Base-by-base conservation (phyloP, 2,888 invertebrate genomes). In the Ennomos erosarius region DNA sequence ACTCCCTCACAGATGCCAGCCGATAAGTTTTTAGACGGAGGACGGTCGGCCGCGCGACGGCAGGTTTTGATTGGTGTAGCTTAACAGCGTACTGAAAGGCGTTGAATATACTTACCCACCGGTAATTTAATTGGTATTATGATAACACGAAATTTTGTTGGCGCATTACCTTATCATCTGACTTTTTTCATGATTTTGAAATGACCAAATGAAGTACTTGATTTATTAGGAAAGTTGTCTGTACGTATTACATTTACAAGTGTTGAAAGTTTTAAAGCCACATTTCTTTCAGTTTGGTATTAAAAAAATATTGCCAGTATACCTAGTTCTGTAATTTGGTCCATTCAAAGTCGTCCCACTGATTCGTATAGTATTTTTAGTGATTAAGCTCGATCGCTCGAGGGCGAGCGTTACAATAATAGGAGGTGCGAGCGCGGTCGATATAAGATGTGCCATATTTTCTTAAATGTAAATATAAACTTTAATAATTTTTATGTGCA, bases 61-160 rank as follows among this genome's bases (percentile, higher is more conserved):
- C 73, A 77, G 72, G 75, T 75, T 74, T 77, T 77, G 78, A 77
- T 75, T 76, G 75, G 77, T 74, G 70, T 79, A 78, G 80, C 75
- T 84, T 81, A 82, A 82, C 79, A 81, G 69, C 78, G 73, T 74
- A 74, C 75, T 76, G 70, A 71, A 81, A 73, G 80, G 76, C 79
- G 81, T 84, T 85, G 83, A 88, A 87, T 87, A 87, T 86, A 85
- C 80, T 89, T 90, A 87, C 91, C 91, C 91, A 91, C 91, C 91
- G 91, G 88, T 91, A 90, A 89, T 88, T 85, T 91, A 88, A 92
- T 92, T 92, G 91, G 91, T 90, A 88, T 88, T 88, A 87, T 83
- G 82, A 76, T 80, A 77, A 81, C 81, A 81, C 80, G 68, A 87
- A 87, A 86, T 84, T 85, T 80, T 66, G 68, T 74, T 82, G 83